Base-by-base conservation (phyloP, 35 echinoderm and acorn worm genomes). In the Lytechinus variegatus region DNA sequence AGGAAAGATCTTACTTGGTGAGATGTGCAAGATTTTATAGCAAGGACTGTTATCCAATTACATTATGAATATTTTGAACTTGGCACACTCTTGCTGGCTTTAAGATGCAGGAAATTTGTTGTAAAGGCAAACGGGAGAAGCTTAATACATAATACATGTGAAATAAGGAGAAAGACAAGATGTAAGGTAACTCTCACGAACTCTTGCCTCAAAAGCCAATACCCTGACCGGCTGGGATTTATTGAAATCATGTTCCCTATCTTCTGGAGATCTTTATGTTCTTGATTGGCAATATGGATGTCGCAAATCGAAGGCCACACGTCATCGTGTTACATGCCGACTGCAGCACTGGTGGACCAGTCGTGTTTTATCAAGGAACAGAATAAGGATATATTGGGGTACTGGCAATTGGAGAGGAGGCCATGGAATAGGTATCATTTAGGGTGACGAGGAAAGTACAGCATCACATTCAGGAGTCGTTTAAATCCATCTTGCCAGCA, bases 221-320 rank as follows among this genome's bases (percentile, higher is more conserved):
- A 79, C 66, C 66, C n/a, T 19, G 19, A 24, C 66, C 24, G 19
- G 19, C 66, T 79, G 66, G 66, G 66, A 79, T 79, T 79, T 79
- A 79, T 79, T 19, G 24, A 79, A 79, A 79, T 79, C 66, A 79
- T 79, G 66, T 79, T 79, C 14, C 66, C 19, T 79, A 79, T 79
- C 66, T 79, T 79, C 16, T 79, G 4, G 21, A 79, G 19, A 79
- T 79, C 66, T 79, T 79, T 79, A 79, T 24, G 66, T 79, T 79
- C 66, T 79, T 79, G 66, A 79, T 79, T 79, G 66, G 66, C 66
- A 79, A 79, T 79, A 79, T 79, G 66, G 66, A n/a, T 79, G 66
- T 79, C 21, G 66, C 66, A 79, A 79, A 79, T 79, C 66, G 66
- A 6, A 79, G 66, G 66, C 66, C 66, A 79, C 66, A 16, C 21